These are phyloP conservation scores for Calosoma granatense DNA, from an alignment of 1,140 invertebrate genomes.

Conservation along the genomic window DNA sequence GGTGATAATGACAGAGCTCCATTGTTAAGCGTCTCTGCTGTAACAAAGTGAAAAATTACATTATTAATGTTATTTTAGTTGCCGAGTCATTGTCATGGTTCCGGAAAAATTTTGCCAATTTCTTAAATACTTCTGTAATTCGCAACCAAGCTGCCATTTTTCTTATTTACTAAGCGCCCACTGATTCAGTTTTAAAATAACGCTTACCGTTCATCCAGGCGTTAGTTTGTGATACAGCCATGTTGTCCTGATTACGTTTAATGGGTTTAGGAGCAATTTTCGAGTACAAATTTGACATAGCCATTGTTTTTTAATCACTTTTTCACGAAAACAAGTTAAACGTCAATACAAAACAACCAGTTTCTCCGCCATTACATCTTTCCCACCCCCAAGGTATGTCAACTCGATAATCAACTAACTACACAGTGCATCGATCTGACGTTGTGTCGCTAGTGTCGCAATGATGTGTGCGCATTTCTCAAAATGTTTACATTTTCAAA, in stretches of 20 bases:
- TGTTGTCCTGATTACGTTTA: slow-evolving; percentile 55
- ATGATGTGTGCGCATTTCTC: too few species aligned
- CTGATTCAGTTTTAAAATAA: not conserved
- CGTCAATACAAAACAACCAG: not conserved
- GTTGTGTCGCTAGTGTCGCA: not conserved
- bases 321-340: not conserved
- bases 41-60: slow-evolving; percentile 29
- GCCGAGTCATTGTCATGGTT: too few species aligned
- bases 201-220: slow-evolving; percentile 74
- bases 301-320: slow-evolving; percentile 33
- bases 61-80: slow-evolving; percentile 13
- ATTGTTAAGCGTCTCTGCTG: slow-evolving; percentile 56
- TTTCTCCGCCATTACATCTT: not conserved
- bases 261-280: slow-evolving; percentile 59
- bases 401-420: not conserved
- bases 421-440: not conserved
- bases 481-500: too few species aligned
- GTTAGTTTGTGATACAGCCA: slow-evolving; percentile 68
- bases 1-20: slow-evolving; percentile 49
- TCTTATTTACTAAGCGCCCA: slow-evolving; percentile 1
- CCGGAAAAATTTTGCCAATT: too few species aligned
- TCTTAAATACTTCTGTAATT: too few species aligned
- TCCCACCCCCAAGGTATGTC: not conserved
- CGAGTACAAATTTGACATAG: slow-evolving; percentile 64
- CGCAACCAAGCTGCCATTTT: slow-evolving; percentile 8